Evolutionary conservation across 2,888 invertebrate species (phyloP), one percentile per base, ranked within the genome.

Genomic region (Melieria picta): DNA sequence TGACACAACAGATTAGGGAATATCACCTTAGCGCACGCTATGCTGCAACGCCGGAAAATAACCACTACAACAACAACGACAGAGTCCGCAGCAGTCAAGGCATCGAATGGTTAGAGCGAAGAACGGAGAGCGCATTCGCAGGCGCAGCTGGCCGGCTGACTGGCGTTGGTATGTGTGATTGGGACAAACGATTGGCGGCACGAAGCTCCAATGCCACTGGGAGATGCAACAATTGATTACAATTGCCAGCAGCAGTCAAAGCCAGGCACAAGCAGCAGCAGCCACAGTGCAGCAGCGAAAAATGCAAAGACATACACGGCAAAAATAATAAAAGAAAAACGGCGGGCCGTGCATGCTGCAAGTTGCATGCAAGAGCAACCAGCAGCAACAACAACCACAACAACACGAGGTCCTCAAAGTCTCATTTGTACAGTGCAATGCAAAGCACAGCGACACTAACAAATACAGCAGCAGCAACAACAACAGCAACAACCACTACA

Each of bases 1-100:
- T 84, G 83, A 84, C 84, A 84, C 83, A 83, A 83, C 83, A 80
- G 84, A 84, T 84, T 84, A 84, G 81, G 81, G 80, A 83, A 83
- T 82, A 84, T 83, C 84, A 84, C 83, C 84, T 81, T 81, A 79
- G 80, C 72, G 77, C 77, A 75, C 76, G 79, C 77, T 74, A 73
- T 71, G 69, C 65, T 58, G 7, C 47, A 57, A 56, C 47, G 16
- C 16, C 47, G 16, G 47, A 10, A 67, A 48, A 52, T 43, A 64
- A 10, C n/a, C 13, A 46, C 5, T 46, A 30, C 48, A n/a, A 11
- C 13, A 16, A 50, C 13, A 67, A 42, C 50, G 45, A 61, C 43
- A 16, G 61, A 47, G 9, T 65, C 13, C 43, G 42, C 30, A 30
- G 30, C 5, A 45, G n/a, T 11, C 42, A 13, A 65, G 65, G 4